Evolutionary conservation across 2,888 invertebrate genomes (phyloP).

Genomic region (Latrodectus hesperus): DNA sequence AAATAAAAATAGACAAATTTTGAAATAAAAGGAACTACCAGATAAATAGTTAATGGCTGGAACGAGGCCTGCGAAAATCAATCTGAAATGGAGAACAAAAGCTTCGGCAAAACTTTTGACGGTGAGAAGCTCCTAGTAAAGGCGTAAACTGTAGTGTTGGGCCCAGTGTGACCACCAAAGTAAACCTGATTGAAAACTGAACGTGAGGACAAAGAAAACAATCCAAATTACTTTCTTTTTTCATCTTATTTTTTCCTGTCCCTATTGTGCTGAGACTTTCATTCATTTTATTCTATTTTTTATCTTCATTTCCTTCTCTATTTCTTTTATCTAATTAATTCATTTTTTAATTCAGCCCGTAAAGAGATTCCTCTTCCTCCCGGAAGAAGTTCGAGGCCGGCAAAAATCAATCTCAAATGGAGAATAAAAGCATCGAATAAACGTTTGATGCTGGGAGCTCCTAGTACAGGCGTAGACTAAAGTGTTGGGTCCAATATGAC

Average conservation of each 20-base stretch:
- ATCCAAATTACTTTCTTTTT: slow-evolving; percentile 70
- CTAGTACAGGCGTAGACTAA: slow-evolving; percentile 66
- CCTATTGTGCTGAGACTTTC: slow-evolving; percentile 45
- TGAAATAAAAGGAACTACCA: no score
- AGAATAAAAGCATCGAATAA: slow-evolving; percentile 69
- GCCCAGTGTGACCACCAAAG: slow-evolving; percentile 67
- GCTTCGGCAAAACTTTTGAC: slow-evolving; percentile 68
- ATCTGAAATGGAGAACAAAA: slow-evolving; percentile 69
- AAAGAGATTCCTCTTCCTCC: no score
- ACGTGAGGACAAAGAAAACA: slow-evolving; percentile 69
- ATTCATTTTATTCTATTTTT: slow-evolving; percentile 50
- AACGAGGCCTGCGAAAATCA: slow-evolving; percentile 69
- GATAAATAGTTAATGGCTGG: slow-evolving; percentile 70
- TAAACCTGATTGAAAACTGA: slow-evolving; percentile 70
- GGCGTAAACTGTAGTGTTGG: slow-evolving; percentile 69
- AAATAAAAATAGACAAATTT: no score
- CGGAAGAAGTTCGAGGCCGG: no score
- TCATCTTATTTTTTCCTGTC: slow-evolving; percentile 54
- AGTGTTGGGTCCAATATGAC: slow-evolving; percentile 69
- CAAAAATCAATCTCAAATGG: slow-evolving; percentile 68
- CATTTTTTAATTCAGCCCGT: no score
- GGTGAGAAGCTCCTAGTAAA: slow-evolving; percentile 61
- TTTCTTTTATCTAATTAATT: no score
- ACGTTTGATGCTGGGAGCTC: slow-evolving; percentile 67
- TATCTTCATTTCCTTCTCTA: no score